Conservation (phyloP, 2,888 invertebrate species). For the Philopedon plagiatum region DNA sequence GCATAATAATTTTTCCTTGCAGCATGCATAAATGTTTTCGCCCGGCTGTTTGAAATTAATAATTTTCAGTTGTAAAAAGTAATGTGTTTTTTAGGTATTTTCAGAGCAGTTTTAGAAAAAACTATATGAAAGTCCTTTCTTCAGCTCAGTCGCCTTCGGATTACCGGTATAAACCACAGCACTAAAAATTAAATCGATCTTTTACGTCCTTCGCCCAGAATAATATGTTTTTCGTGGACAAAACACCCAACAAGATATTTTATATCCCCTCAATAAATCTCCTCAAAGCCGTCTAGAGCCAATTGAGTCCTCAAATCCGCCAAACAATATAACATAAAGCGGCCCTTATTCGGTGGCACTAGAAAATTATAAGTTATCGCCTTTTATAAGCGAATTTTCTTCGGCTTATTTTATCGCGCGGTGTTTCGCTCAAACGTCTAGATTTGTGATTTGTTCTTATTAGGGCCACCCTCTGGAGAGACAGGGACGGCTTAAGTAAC, state of each 20-base stretch:
- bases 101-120: too few species aligned
- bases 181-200: conserved; percentile 5
- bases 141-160: too few species aligned
- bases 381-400: conserved; percentile 51
- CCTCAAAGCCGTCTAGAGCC: conserved; percentile 28
- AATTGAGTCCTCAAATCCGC: conserved; percentile 40
- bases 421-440: conserved; percentile 50
- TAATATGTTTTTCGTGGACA: not conserved
- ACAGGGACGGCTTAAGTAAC: conserved; percentile 8
- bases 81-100: too few species aligned
- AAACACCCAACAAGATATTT: conserved; percentile 33
- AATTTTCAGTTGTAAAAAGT: too few species aligned
- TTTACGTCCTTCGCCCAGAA: not conserved
- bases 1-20: too few species aligned
- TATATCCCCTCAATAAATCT: conserved; percentile 36
- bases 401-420: conserved; percentile 47
- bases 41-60: too few species aligned
- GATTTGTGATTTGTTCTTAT: conserved; percentile 48
- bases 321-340: conserved; percentile 43
- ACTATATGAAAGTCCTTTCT: too few species aligned
- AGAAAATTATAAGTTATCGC: conserved; percentile 52
- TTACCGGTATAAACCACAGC: not conserved
- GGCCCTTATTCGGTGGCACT: conserved; percentile 38
- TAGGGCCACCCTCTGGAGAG: conserved; percentile 21
- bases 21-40: too few species aligned